A percentile compares a stretch with the other conserved stretches of the same genome.
Evolutionary conservation across 2,888 invertebrate genomes (phyloP).

Genomic region (Papilio elwesi): DNA sequence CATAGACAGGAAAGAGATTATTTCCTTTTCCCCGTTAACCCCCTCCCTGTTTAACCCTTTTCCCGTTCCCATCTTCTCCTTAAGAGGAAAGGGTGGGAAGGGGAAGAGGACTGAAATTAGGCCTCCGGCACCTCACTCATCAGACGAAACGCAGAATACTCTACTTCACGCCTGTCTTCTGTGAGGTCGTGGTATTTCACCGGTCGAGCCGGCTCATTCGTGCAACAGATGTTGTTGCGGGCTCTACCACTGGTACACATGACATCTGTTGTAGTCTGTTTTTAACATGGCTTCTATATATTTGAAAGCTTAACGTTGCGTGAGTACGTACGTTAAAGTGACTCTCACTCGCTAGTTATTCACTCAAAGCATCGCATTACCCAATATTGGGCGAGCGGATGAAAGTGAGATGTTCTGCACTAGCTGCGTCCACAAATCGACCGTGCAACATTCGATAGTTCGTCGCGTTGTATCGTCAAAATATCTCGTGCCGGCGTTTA

Average conservation of each 20-base stretch:
- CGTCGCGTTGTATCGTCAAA: conserved; percentile 44
- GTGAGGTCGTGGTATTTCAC: too few relatives aligned
- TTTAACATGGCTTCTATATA: background rate
- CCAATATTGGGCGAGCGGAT: conserved; percentile 35
- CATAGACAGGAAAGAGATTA: too few relatives aligned
- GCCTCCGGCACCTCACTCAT: too few relatives aligned
- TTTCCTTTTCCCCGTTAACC: too few relatives aligned
- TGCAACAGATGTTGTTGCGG: too few relatives aligned
- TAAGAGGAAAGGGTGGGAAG: too few relatives aligned
- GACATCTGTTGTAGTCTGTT: background rate
- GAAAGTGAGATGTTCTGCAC: conserved; percentile 51
- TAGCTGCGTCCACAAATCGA: conserved; percentile 50
- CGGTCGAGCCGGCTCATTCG: too few relatives aligned
- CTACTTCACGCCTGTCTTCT: too few relatives aligned
- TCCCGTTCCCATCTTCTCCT: too few relatives aligned
- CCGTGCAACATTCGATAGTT: conserved; percentile 50
- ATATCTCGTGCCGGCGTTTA: conserved; percentile 23
- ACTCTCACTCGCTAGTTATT: conserved; percentile 14
- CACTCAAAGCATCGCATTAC: conserved; percentile 21
- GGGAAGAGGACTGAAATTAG: too few relatives aligned
- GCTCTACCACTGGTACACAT: background rate
- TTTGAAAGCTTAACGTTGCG: conserved; percentile 16
- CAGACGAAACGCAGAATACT: too few relatives aligned
- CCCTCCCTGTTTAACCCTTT: too few relatives aligned
- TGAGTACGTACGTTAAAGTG: conserved; percentile 23